Base-by-base conservation (phyloP, 2,888 invertebrate genomes). In the Mechanitis messenoides region DNA sequence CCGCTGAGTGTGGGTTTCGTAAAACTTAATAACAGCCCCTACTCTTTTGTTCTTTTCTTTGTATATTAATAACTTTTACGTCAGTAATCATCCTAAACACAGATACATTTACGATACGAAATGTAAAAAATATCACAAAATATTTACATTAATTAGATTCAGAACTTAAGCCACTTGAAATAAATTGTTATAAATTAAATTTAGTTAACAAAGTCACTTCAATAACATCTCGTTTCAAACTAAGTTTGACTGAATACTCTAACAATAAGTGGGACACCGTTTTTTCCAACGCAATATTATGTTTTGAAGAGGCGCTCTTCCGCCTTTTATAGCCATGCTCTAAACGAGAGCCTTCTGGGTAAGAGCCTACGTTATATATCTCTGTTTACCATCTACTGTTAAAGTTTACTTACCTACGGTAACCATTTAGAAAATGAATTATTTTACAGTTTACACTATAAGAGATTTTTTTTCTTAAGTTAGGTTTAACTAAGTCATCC, bases 261-360 rank as follows among this genome's bases (percentile, higher is more conserved):
- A 65, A 67, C 68, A 65, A 62, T 67, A 65, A 68, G 67, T 67
- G 67, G 68, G 60, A 62, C 61, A 60, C 70, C 66, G 68, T 66
- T 67, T 70, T 70, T 67, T 68, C 65, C 63, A 64, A 64, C 69
- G 71, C 71, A 72, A 72, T 72, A 69, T 68, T 59, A 66, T 63
- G 62, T 62, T 63, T 61, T 68, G 68, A 64, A 63, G 67, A 62
- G 63, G 56, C 20, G 20, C 68, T 67, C 71, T 70, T 55, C 61
- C 65, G 62, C 69, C 68, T 69, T 72, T 72, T 69, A 69, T 69
- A 63, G 63, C 63, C 57, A 65, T 63, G 57, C 68, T 67, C 64
- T 61, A 62, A 67, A 65, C 67, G 55, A 67, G 62, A 33, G 56
- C 60, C 50, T 50, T 50, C 50, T 11, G 28, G 50, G 50, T 50